Conservation (phyloP, 35 echinoderm and acorn worm genomes). For the Stichopus chloronotus region DNA sequence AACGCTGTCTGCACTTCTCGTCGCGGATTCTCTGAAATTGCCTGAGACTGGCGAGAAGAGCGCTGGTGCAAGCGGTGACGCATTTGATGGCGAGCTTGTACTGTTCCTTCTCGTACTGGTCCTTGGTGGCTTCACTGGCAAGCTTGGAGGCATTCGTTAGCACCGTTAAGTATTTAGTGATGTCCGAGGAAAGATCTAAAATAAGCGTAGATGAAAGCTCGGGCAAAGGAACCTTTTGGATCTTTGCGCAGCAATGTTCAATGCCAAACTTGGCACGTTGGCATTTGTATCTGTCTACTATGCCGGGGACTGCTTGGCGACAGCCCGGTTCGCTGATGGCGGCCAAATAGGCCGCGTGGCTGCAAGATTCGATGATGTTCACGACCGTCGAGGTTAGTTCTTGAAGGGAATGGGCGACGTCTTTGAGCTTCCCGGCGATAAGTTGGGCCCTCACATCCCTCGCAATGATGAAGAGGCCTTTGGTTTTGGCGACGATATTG, state of each 20-base stretch:
- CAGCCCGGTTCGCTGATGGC: slow-evolving; percentile 87
- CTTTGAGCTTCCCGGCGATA: slow-evolving; percentile 66
- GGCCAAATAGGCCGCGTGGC: slow-evolving; percentile 94
- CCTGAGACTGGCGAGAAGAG: slow-evolving; percentile 79
- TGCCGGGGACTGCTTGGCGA: slow-evolving; percentile 89
- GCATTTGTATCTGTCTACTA: slow-evolving; percentile 95
- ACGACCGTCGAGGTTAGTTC: slow-evolving; percentile 86
- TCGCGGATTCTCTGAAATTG: slow-evolving; percentile 86
- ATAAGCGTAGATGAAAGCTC: slow-evolving; percentile 86
- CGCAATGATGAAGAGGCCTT: slow-evolving; percentile 86
- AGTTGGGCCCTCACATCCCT: slow-evolving; percentile 88
- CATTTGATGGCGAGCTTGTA: slow-evolving; percentile 92
- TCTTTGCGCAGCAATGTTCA: slow-evolving; percentile 81
- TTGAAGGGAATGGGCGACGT: slow-evolving; percentile 76
- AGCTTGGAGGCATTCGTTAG: slow-evolving; percentile 93
- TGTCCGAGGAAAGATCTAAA: slow-evolving; percentile 86
- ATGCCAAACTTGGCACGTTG: slow-evolving; percentile 90
- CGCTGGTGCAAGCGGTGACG: slow-evolving; percentile 91
- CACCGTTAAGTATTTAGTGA: slow-evolving; percentile 80
- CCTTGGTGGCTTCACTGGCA: slow-evolving; percentile 94
- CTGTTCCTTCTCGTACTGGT: slow-evolving; percentile 94
- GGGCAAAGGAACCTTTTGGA: slow-evolving; percentile 78
- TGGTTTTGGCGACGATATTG: slow-evolving; percentile 93
- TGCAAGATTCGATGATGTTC: slow-evolving; percentile 92
- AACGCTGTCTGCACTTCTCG: slow-evolving; percentile 78